Evolutionary conservation across 2,113 vertebrate genomes (phyloP).

Genomic region (Hippocampus barbouri): DNA sequence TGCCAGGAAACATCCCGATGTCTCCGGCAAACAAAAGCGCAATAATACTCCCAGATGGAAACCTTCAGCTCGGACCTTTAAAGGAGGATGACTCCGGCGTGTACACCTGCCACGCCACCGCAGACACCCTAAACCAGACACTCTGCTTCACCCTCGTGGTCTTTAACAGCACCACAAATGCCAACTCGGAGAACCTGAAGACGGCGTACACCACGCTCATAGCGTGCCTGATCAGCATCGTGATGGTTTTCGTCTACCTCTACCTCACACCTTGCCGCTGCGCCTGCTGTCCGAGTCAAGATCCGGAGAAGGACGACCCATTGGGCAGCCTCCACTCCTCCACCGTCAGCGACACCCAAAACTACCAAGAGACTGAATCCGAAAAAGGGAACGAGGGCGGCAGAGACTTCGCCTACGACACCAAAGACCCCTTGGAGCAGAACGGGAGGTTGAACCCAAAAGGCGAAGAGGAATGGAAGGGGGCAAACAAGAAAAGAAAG

Average conservation of each 20-base stretch:
- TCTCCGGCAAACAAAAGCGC: constrained; percentile 64
- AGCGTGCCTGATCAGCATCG: constrained; percentile 86
- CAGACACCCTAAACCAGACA: constrained; percentile 87
- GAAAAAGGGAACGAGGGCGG: constrained; percentile 27
- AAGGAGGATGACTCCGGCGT: constrained; percentile 79
- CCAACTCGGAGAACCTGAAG: constrained; percentile 85
- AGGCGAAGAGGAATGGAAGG: constrained; percentile 68
- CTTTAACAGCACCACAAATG: constrained; percentile 79
- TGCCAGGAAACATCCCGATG: constrained; percentile 76
- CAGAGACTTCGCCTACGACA: constrained; percentile 67
- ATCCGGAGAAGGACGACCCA: constrained; percentile 72
- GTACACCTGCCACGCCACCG: constrained; percentile 85
- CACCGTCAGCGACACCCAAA: constrained; percentile 81
- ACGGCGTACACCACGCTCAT: constrained; percentile 94
- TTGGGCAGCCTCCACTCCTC: constrained; percentile 89
- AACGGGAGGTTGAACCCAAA: constrained; percentile 85
- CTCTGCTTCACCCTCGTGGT: constrained; percentile 85
- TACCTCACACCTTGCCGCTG: constrained; percentile 90
- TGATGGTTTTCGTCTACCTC: constrained; percentile 92
- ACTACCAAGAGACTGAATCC: constrained; percentile 66
- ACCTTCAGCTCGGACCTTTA: constrained; percentile 74
- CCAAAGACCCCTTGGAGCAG: constrained; percentile 75
- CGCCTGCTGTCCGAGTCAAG: constrained; percentile 74
- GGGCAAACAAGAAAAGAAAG: constrained; percentile 71
- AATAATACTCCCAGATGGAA: constrained; percentile 67